Evolutionary conservation across 2,113 vertebrate species (phyloP).

Genomic region (Bubo bubo): DNA sequence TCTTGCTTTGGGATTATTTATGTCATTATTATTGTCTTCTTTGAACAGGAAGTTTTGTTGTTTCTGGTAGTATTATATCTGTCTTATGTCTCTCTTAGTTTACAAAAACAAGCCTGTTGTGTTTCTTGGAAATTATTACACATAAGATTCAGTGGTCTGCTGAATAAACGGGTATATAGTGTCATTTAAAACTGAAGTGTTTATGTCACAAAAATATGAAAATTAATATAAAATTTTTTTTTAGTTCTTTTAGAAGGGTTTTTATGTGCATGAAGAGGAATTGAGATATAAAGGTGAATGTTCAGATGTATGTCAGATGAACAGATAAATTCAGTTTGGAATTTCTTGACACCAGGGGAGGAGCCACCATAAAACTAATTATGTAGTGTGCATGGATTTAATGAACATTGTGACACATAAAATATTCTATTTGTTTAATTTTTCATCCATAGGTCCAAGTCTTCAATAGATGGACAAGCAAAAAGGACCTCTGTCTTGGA

Average conservation of each 20-base stretch:
- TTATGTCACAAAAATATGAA: not conserved
- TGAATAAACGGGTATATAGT: not conserved
- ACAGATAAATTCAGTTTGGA: not conserved
- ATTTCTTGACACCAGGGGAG: not conserved
- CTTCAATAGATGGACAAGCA: not conserved
- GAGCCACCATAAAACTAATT: not conserved
- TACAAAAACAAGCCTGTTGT: not conserved
- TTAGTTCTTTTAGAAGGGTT: not conserved
- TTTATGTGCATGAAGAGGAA: not conserved
- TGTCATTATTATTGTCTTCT: not conserved
- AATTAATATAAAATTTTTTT: not conserved
- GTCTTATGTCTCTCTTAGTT: not conserved
- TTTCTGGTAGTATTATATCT: not conserved
- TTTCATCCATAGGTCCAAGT: not conserved
- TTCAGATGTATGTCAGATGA: not conserved
- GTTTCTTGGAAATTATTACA: conserved; percentile 1
- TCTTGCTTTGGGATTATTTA: not conserved
- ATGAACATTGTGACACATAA: not conserved
- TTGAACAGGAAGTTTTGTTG: not conserved
- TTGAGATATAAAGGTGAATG: not conserved
- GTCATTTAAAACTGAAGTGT: not conserved
- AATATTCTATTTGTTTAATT: not conserved
- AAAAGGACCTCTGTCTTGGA: not conserved
- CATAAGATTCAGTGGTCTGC: not conserved
- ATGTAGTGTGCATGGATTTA: not conserved